Base-by-base conservation (phyloP, 2,113 vertebrate species). In the Megaceryle torquata region DNA sequence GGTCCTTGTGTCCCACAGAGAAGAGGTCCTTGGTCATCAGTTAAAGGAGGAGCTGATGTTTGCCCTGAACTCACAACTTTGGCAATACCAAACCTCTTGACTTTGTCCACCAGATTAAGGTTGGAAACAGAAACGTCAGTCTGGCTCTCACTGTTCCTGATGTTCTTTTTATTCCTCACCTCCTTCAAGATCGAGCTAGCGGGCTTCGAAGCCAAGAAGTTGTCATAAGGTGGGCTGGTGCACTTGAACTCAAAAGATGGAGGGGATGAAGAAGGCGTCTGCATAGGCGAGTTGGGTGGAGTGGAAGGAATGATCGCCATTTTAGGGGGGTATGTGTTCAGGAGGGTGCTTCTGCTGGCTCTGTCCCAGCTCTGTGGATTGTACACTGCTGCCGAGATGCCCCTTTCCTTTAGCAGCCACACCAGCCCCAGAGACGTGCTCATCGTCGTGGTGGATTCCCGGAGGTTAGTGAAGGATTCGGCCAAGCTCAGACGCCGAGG, bases 391-490 rank as follows among this genome's bases (percentile, higher is more conserved):
- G 99, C 98, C 0, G 99, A 99, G 86, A 99, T 99, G 56, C 99
- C 99, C 18, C 93, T 96, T 86, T 99, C 99, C 97, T 99, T 99
- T 94, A 99, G 98, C 88, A 99, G 98, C 97, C 98, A 98, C 96
- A 99, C 99, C 71, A 99, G 98, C 50, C 99, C 99, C 60, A 99
- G 97, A 15, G 99, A 99, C 0, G 99, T 99, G 98, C 99, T 99
- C 98, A 99, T 99, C 5, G 99, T 99, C 5, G 98, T 99, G 0
- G 99, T 99, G 94, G 99, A 99, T 97, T 99, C 99, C 5, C 99
- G 98, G 43, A 98, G 88, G 93, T 99, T 99, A 65, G 99, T 99
- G 97, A 99, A 99, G 96, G 99, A 99, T 95, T 99, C 99, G 0
- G 98, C 98, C 89, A 99, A 92, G 78, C 99, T 99, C 96, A 99